phyloP scores from a whole-genome alignment of 2,888 invertebrate species.

The Chymomyza procnemis region DNA sequence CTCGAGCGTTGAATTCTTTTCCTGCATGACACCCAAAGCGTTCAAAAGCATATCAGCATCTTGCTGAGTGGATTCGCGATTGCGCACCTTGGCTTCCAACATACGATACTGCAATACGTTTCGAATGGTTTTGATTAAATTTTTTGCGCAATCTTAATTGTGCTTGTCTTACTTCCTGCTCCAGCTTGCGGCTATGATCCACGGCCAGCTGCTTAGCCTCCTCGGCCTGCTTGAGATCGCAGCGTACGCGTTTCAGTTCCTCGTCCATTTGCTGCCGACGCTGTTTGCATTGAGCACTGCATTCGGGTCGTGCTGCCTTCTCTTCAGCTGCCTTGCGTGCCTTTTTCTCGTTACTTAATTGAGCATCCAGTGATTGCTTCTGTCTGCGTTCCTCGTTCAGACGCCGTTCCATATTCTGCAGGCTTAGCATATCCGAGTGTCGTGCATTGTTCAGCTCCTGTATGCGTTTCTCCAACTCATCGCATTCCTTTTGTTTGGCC shows the following conservation, averaged over 20 bases:
- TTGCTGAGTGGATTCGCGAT: conserved; percentile 76
- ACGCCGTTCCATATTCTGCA: conserved; percentile 87
- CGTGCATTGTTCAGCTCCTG: conserved; percentile 86
- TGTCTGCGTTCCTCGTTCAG: conserved; percentile 89
- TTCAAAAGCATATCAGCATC: conserved; percentile 88
- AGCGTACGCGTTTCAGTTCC: conserved; percentile 83
- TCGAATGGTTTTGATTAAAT: background rate
- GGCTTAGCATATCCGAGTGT: conserved; percentile 87
- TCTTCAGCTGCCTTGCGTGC: conserved; percentile 81
- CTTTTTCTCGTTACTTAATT: conserved; percentile 86
- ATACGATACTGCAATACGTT: conserved; percentile 69
- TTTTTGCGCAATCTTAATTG: background rate
- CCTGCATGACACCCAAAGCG: conserved; percentile 90
- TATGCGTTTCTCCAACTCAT: conserved; percentile 90
- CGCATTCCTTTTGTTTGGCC: conserved; percentile 86
- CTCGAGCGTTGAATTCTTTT: conserved; percentile 94
- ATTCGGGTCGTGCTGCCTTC: conserved; percentile 81
- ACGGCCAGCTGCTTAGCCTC: conserved; percentile 81
- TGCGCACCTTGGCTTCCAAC: conserved; percentile 77
- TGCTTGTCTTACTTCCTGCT: conserved; percentile 74
- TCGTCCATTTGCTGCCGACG: conserved; percentile 84
- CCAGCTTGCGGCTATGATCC: conserved; percentile 77
- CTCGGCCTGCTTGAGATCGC: conserved; percentile 83
- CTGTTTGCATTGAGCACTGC: conserved; percentile 84
- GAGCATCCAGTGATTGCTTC: conserved; percentile 86